Conservation (phyloP, 2,113 vertebrate species). For the Microcebus murinus region DNA sequence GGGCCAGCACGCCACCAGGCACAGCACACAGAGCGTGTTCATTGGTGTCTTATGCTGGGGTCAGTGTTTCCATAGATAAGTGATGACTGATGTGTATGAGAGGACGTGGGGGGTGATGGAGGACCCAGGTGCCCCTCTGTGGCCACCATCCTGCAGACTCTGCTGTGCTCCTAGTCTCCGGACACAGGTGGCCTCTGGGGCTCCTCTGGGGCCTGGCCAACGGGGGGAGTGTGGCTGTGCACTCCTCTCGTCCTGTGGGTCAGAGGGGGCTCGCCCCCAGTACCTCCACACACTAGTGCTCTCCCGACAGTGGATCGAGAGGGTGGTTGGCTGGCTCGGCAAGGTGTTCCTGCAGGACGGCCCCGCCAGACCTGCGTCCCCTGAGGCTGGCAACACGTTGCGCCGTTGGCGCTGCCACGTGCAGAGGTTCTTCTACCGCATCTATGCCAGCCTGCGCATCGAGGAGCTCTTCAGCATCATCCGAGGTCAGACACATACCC, state of each 20-base stretch:
- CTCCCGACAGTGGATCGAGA: constrained; percentile 93
- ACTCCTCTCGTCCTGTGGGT: neutral
- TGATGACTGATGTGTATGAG: accelerated
- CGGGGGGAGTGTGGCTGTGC: accelerated
- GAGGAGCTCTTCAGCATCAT: constrained; percentile 99
- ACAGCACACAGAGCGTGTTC: too few species aligned
- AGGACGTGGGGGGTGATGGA: accelerated
- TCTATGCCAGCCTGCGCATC: constrained; percentile 96
- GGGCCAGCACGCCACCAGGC: too few species aligned
- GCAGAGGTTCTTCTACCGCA: constrained; percentile 97
- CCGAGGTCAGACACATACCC: constrained; percentile 86
- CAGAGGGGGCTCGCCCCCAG: accelerated
- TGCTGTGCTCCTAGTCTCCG: neutral
- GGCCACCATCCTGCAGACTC: accelerated
- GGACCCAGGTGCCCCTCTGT: accelerated
- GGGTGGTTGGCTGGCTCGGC: constrained; percentile 96
- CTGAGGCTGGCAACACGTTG: constrained; percentile 83
- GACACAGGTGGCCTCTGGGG: neutral
- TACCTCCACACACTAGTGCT: neutral
- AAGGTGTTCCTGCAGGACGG: constrained; percentile 91
- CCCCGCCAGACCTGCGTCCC: constrained; percentile 17
- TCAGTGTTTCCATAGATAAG: accelerated
- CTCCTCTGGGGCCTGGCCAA: too few species aligned
- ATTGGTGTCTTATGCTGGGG: accelerated
- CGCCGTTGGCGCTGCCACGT: constrained; percentile 96